Percentiles rank a stretch among this genome's conserved stretches.
phyloP scores from a whole-genome alignment of 53 echinoderm and acorn worm genomes.

The Stichopus horrens region DNA sequence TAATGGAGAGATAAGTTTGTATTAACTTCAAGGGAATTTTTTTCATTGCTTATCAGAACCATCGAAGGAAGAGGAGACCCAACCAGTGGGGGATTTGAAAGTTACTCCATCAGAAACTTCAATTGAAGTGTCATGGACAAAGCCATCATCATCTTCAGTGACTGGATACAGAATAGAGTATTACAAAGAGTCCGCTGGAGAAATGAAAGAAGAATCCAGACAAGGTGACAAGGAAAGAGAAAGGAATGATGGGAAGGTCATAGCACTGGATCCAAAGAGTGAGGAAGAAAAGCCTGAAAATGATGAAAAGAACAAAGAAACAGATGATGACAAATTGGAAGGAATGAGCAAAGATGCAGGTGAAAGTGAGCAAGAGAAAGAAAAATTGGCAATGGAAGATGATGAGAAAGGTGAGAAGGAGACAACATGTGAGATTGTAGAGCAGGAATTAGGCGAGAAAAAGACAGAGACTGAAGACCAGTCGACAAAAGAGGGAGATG shows the following conservation, averaged over 20 bases:
- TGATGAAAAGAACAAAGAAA: neutral
- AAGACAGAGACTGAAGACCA: neutral
- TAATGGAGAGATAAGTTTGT: too few species aligned
- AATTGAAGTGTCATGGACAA: conserved; percentile 6
- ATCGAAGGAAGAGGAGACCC: neutral
- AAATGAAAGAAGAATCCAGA: neutral
- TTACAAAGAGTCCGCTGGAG: neutral
- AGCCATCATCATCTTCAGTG: conserved; percentile 8
- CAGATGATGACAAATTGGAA: neutral
- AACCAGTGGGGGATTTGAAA: conserved; percentile 24
- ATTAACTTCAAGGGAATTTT: too few species aligned
- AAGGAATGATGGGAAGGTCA: neutral
- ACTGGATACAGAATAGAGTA: conserved; percentile 28
- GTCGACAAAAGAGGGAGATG: neutral
- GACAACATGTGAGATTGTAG: too few species aligned
- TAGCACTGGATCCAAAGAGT: neutral
- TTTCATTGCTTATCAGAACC: neutral
- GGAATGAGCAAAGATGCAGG: neutral
- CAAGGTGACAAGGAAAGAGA: conserved; percentile 12
- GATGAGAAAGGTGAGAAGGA: neutral
- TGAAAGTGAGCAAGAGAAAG: neutral
- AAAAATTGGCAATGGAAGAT: neutral
- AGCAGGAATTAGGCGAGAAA: neutral
- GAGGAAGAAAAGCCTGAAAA: neutral
- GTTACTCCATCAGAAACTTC: neutral